These are phyloP conservation scores for Rhinichthys klamathensis DNA, from an alignment of 2,113 vertebrate genomes.

Conservation along the genomic window DNA sequence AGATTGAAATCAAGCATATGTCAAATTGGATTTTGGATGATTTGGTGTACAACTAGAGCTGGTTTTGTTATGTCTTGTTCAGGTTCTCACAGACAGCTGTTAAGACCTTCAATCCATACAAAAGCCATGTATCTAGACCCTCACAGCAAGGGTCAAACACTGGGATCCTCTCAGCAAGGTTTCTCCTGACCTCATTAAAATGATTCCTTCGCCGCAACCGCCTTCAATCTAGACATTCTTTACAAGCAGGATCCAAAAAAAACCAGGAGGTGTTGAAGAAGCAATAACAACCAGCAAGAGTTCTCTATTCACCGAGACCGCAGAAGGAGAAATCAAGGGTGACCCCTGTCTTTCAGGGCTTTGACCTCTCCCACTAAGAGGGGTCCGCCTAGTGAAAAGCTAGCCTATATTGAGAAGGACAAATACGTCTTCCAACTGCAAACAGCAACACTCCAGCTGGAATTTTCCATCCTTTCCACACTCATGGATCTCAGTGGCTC, in stretches of 20 bases:
- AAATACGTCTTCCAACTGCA: conserved; percentile 36
- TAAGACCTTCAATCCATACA: conserved; percentile 37
- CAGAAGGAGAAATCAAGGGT: conserved; percentile 24
- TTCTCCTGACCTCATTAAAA: conserved; percentile 45
- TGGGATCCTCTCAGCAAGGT: conserved; percentile 38
- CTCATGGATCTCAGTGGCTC: conserved; percentile 28
- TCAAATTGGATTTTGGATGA: background rate
- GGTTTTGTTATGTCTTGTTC: conserved; percentile 22
- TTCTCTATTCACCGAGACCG: conserved; percentile 18
- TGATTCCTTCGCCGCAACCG: conserved; percentile 29
- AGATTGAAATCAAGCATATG: too few species aligned
- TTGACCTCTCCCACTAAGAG: conserved; percentile 19
- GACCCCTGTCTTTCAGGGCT: conserved; percentile 13
- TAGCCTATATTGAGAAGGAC: conserved; percentile 10
- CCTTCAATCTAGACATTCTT: conserved; percentile 13
- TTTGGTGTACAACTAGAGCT: background rate
- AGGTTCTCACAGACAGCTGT: conserved; percentile 38
- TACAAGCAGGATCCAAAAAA: conserved; percentile 35
- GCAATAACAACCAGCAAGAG: conserved; percentile 41
- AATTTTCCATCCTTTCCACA: conserved; percentile 50
- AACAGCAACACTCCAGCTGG: conserved; percentile 43
- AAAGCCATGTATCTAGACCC: conserved; percentile 20
- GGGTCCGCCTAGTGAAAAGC: conserved; percentile 25
- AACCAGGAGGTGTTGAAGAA: conserved; percentile 45
- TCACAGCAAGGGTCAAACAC: conserved; percentile 4